These are phyloP conservation scores for Phodopus roborovskii DNA, from an alignment of 2,113 vertebrate genomes.

Conservation along the genomic window DNA sequence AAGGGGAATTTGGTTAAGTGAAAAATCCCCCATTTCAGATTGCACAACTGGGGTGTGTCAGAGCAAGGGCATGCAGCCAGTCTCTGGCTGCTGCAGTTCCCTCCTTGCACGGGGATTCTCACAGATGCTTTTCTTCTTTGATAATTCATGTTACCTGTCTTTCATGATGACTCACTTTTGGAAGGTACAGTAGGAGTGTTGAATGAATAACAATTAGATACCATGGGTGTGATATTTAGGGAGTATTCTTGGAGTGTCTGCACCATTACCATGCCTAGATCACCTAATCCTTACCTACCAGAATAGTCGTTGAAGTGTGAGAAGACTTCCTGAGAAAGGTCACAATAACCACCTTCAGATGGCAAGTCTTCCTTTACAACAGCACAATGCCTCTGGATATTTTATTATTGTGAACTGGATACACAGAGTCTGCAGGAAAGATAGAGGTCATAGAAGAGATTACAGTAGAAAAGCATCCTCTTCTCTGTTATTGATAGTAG, in stretches of 20 bases:
- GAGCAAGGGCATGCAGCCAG: background rate
- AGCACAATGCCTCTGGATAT: background rate
- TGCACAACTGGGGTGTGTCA: background rate
- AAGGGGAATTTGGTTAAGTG: background rate
- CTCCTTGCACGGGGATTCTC: background rate
- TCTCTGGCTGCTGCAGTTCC: background rate
- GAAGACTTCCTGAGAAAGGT: background rate
- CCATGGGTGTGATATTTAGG: background rate
- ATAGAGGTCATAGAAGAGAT: background rate
- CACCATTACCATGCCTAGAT: background rate
- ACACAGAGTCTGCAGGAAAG: background rate
- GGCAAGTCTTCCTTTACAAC: background rate
- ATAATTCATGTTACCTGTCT: background rate
- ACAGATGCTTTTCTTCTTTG: background rate
- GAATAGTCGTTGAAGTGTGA: background rate
- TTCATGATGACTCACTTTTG: background rate
- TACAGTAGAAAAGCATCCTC: background rate
- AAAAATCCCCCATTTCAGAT: background rate
- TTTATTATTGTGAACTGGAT: background rate
- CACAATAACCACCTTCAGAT: background rate
- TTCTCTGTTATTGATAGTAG: background rate
- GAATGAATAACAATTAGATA: background rate
- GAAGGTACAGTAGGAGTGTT: fast-evolving
- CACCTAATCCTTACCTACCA: background rate
- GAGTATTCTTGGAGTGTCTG: background rate